A percentile compares a stretch with the other conserved stretches of the same genome.
Conservation (phyloP, 2,113 vertebrate genomes). For the Verasper variegatus region DNA sequence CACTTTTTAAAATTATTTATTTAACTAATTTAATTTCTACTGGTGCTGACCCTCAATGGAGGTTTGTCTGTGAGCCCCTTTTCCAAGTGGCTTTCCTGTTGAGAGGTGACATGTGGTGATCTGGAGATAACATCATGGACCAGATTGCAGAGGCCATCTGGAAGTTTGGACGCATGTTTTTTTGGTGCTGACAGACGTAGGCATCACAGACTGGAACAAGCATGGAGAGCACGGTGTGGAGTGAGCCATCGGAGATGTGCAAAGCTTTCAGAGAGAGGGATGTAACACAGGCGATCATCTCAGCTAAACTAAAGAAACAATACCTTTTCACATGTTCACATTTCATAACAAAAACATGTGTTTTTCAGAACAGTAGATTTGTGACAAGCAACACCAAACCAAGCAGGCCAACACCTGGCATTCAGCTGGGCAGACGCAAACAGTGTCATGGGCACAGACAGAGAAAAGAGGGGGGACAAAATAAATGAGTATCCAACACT, state of each 20-base stretch:
- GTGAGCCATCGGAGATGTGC: constrained; percentile 47
- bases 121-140: constrained; percentile 70
- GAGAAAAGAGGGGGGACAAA: constrained; percentile 24
- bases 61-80: neutral
- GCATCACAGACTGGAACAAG: constrained; percentile 51
- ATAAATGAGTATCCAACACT: constrained; percentile 35
- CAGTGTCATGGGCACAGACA: constrained; percentile 27
- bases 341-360: neutral
- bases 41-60: neutral
- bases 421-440: constrained; percentile 48
- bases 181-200: constrained; percentile 52
- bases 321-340: neutral
- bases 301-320: neutral
- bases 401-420: constrained; percentile 27
- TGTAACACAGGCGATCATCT: neutral
- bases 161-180: constrained; percentile 77
- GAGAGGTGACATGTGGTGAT: constrained; percentile 75
- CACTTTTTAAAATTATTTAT: neutral
- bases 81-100: constrained; percentile 32
- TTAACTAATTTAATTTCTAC: constrained; percentile 9
- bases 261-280: constrained; percentile 4
- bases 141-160: constrained; percentile 91
- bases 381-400: constrained; percentile 6
- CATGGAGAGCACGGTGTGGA: constrained; percentile 31
- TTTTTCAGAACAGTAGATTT: neutral